Conservation (phyloP, 2,888 invertebrate species). For the Abrostola triplasia region DNA sequence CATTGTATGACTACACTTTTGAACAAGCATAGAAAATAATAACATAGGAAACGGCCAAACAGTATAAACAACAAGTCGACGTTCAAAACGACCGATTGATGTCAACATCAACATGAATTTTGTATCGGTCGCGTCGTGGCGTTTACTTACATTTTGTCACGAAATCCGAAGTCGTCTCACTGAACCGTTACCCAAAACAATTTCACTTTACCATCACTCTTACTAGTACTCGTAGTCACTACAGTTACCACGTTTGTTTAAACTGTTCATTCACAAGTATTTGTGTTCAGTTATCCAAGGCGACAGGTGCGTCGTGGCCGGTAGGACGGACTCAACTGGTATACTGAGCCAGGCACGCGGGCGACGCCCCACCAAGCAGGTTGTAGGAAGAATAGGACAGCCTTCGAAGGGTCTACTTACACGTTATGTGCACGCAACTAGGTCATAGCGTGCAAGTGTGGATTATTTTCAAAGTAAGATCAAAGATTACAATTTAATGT, state of each 20-base stretch:
- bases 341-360: conserved; percentile 60
- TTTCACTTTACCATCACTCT: conserved; percentile 83
- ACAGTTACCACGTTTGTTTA: conserved; percentile 60
- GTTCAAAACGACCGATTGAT: conserved; percentile 36
- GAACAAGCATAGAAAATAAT: conserved; percentile 34
- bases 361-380: conserved; percentile 70
- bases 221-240: conserved; percentile 68
- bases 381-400: conserved; percentile 58
- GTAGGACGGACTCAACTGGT: conserved; percentile 74
- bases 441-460: conserved; percentile 56
- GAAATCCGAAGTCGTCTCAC: conserved; percentile 43
- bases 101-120: conserved; percentile 42
- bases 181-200: conserved; percentile 54
- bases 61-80: conserved; percentile 18
- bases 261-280: conserved; percentile 65
- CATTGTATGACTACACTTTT: conserved; percentile 30
- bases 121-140: conserved; percentile 23
- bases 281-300: conserved; percentile 53
- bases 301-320: conserved; percentile 60
- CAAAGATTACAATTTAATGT: conserved; percentile 24
- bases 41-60: conserved; percentile 24
- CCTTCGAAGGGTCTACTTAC: conserved; percentile 67
- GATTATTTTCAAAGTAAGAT: conserved; percentile 34
- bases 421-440: conserved; percentile 59
- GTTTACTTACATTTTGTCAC: conserved; percentile 50